Percentiles rank a stretch among this genome's conserved stretches.
Conservation (phyloP, 2,797 vertebrate species). For the Pangasius mekongensis region DNA sequence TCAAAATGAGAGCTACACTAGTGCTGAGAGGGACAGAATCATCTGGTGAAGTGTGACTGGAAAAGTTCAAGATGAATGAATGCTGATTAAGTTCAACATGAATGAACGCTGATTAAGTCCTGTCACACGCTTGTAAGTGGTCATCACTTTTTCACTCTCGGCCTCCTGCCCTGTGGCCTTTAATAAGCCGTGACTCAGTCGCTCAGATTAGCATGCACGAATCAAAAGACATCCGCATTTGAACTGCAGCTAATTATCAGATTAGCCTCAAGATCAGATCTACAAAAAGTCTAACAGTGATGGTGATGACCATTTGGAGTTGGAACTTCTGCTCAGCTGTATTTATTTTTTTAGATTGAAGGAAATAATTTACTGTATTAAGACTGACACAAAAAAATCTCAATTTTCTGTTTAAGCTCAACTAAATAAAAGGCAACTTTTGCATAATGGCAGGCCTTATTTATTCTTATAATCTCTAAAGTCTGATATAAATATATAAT, state of each 20-base stretch:
- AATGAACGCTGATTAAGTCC: conserved; percentile 5
- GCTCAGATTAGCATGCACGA: conserved; percentile 1
- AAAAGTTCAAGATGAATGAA: conserved; percentile 41
- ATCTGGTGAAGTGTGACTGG: conserved; percentile 42
- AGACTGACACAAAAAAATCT: background rate
- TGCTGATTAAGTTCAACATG: conserved; percentile 21
- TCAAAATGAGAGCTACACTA: conserved; percentile 25
- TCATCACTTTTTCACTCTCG: background rate
- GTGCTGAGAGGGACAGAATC: conserved; percentile 23
- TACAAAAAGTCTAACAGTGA: background rate
- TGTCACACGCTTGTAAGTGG: conserved; percentile 16
- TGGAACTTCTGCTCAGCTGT: background rate
- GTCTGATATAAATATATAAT: background rate
- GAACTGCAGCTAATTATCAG: background rate
- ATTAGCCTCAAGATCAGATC: background rate
- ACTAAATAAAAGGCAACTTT: background rate
- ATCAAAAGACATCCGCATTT: conserved; percentile 7
- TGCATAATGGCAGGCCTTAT: background rate
- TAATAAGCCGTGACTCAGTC: conserved; percentile 7
- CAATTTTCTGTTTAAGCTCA: background rate
- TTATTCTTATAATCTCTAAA: background rate
- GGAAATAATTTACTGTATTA: background rate
- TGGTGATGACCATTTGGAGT: background rate
- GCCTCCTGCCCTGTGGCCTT: background rate
- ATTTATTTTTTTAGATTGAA: background rate